These are phyloP conservation scores for Blennius ocellaris DNA, from an alignment of 2,113 vertebrate species.

Conservation along the genomic window DNA sequence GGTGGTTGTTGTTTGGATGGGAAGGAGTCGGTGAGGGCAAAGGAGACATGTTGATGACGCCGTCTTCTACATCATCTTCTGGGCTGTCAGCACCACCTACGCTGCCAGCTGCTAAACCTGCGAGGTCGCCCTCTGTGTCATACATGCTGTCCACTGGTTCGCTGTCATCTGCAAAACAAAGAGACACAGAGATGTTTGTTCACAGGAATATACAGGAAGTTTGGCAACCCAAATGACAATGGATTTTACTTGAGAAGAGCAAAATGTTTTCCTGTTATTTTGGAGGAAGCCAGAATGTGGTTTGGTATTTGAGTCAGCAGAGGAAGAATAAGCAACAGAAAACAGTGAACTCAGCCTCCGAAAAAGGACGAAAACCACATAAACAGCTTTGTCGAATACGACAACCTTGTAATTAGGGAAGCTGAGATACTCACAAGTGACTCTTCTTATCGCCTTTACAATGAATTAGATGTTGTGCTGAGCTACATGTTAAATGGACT, in stretches of 20 bases:
- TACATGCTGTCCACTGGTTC: constrained; percentile 94
- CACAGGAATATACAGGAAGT: background rate
- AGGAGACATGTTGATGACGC: constrained; percentile 90
- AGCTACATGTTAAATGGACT: no score
- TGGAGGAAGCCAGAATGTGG: no score
- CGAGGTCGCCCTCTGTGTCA: constrained; percentile 91
- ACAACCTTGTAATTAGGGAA: no score
- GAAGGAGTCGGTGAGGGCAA: constrained; percentile 87
- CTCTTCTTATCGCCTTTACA: no score
- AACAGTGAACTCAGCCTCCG: no score
- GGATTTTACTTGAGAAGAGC: background rate
- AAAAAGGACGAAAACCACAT: no score
- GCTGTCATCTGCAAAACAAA: constrained; percentile 88
- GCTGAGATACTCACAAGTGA: no score
- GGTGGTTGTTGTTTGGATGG: constrained; percentile 82
- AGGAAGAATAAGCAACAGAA: no score
- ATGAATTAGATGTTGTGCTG: no score
- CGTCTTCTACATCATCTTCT: constrained; percentile 94
- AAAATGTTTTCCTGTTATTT: background rate
- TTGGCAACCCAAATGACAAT: no score
- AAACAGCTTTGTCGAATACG: no score
- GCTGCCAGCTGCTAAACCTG: constrained; percentile 79
- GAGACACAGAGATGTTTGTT: constrained; percentile 15
- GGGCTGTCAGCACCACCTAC: constrained; percentile 85
- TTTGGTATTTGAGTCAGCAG: no score